Percentiles rank a stretch among this genome's conserved stretches.
phyloP scores from a whole-genome alignment of 2,888 invertebrate genomes.

The Nezara viridula region DNA sequence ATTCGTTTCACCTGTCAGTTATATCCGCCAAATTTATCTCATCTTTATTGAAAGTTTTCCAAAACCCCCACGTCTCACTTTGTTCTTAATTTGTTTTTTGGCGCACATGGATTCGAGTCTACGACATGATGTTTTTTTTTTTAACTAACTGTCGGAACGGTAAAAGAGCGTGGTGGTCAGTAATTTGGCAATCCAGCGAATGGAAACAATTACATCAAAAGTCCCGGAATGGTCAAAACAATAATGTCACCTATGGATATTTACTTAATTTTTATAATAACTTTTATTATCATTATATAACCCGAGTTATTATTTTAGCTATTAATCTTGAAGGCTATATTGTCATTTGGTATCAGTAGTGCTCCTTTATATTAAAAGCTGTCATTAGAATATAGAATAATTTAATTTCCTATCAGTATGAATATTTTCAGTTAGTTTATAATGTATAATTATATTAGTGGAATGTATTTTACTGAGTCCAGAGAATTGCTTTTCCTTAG shows the following conservation, averaged over 20 bases:
- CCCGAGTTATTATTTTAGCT: not conserved
- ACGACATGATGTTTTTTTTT: not conserved
- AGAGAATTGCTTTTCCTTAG: no score
- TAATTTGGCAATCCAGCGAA: not conserved
- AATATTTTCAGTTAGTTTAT: no score
- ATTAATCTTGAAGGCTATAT: not conserved
- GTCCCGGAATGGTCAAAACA: not conserved
- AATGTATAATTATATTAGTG: no score
- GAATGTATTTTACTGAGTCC: no score
- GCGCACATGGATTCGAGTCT: not conserved
- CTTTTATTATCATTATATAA: no score
- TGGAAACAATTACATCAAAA: not conserved
- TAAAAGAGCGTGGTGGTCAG: not conserved
- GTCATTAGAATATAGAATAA: no score
- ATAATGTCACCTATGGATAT: no score
- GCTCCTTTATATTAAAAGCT: no score
- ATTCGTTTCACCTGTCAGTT: not conserved
- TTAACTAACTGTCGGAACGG: not conserved
- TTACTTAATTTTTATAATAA: no score
- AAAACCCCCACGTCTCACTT: not conserved
- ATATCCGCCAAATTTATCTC: not conserved
- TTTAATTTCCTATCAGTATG: no score
- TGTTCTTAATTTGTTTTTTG: slow-evolving; percentile 18
- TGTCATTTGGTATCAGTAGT: no score
- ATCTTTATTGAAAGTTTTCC: slow-evolving; percentile 3